Percentiles rank a stretch among this genome's conserved stretches.
These are phyloP conservation scores for Pygoscelis adeliae DNA, from an alignment of 2,113 vertebrate species.

Conservation along the genomic window DNA sequence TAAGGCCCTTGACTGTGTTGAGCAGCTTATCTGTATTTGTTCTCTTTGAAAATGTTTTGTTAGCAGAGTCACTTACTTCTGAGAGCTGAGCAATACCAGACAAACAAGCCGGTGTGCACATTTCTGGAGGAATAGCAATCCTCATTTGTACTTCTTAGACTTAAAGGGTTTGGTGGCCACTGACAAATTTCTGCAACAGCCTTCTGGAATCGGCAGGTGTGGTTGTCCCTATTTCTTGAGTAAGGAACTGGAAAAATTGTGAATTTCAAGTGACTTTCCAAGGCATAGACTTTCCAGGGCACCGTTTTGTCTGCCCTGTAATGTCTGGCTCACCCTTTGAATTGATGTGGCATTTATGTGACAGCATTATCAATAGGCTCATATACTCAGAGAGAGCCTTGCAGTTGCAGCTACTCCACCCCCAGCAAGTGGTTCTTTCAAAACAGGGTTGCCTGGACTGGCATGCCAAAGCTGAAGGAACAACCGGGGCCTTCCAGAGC, in stretches of 20 bases:
- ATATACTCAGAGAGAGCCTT: too few species aligned
- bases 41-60: not conserved
- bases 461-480: not conserved
- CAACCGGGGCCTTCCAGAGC: not conserved
- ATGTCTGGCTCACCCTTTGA: not conserved
- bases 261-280: not conserved
- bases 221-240: not conserved
- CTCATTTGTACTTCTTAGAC: not conserved
- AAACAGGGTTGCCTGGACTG: not conserved
- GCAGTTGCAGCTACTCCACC: too few species aligned
- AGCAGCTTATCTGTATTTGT: not conserved
- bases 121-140: not conserved
- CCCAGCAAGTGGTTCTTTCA: too few species aligned
- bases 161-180: not conserved
- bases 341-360: not conserved
- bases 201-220: not conserved
- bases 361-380: too few species aligned
- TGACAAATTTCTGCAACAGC: not conserved
- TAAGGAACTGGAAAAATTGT: not conserved
- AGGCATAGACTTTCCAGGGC: not conserved
- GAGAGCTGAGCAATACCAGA: not conserved
- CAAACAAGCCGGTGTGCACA: not conserved
- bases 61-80: not conserved
- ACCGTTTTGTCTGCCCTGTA: not conserved
- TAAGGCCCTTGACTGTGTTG: not conserved